Conservation (phyloP, 2,797 vertebrate species). For the Heliangelus exortis region DNA sequence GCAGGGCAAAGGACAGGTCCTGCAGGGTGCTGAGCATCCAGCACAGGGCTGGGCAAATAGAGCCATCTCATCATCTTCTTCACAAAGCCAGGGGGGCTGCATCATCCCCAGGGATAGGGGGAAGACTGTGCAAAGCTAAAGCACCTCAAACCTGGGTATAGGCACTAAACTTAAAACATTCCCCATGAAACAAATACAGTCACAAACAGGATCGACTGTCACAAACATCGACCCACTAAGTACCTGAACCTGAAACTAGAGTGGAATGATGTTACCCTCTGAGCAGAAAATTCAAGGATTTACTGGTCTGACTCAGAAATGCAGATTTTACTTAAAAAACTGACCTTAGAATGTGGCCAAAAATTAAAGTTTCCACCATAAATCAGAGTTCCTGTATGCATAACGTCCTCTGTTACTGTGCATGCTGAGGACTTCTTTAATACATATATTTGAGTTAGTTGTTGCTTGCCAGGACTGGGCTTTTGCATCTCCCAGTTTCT, state of each 20-base stretch:
- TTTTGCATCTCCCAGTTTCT: background rate
- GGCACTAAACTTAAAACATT: rapidly evolving
- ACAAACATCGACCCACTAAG: rapidly evolving
- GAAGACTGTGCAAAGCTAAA: background rate
- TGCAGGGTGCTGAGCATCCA: background rate
- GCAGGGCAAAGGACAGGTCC: background rate
- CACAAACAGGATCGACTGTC: rapidly evolving
- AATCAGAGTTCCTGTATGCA: background rate
- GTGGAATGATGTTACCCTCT: rapidly evolving
- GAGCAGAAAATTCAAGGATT: background rate
- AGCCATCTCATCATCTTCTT: background rate
- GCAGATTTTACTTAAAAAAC: background rate
- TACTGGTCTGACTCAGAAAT: background rate
- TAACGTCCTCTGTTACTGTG: background rate
- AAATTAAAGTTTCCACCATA: background rate
- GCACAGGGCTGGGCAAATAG: background rate
- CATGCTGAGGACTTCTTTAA: background rate
- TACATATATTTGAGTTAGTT: background rate
- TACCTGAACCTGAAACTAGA: background rate
- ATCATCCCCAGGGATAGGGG: rapidly evolving
- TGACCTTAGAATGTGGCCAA: background rate
- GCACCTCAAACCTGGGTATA: background rate
- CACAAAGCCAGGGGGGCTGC: background rate
- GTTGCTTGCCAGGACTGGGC: background rate
- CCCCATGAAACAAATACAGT: rapidly evolving